phyloP scores from a whole-genome alignment of 2,888 invertebrate genomes.

The Hyposoter didymator region DNA sequence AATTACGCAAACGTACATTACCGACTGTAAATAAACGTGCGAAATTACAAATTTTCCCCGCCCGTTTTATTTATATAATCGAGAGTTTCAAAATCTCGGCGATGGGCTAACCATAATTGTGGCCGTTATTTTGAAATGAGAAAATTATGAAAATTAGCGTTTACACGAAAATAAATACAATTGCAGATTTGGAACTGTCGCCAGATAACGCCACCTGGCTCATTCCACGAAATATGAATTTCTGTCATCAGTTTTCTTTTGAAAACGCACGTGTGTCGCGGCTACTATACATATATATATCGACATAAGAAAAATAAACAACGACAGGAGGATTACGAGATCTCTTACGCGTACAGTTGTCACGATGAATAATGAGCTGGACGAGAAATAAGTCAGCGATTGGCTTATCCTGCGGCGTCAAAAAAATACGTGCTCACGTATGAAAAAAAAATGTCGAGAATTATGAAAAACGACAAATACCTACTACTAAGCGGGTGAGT shows the following conservation, averaged over 20 bases:
- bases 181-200: not conserved
- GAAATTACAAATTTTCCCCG: not conserved
- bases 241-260: not conserved
- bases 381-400: not conserved
- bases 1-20: not conserved
- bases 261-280: conserved; percentile 18
- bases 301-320: conserved; percentile 4
- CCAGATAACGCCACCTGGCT: not conserved
- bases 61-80: too few relatives aligned
- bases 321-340: not conserved
- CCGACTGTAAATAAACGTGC: not conserved
- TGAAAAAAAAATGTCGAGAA: conserved; percentile 1
- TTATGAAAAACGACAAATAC: not conserved
- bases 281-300: not conserved
- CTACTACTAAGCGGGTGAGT: not conserved
- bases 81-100: not conserved
- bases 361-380: not conserved
- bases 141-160: not conserved
- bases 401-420: not conserved
- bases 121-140: not conserved
- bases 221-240: not conserved
- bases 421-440: not conserved
- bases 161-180: not conserved
- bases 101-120: not conserved
- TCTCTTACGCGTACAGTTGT: not conserved